These are phyloP conservation scores for Malacosoma neustria DNA, from an alignment of 2,888 invertebrate species.

Conservation along the genomic window DNA sequence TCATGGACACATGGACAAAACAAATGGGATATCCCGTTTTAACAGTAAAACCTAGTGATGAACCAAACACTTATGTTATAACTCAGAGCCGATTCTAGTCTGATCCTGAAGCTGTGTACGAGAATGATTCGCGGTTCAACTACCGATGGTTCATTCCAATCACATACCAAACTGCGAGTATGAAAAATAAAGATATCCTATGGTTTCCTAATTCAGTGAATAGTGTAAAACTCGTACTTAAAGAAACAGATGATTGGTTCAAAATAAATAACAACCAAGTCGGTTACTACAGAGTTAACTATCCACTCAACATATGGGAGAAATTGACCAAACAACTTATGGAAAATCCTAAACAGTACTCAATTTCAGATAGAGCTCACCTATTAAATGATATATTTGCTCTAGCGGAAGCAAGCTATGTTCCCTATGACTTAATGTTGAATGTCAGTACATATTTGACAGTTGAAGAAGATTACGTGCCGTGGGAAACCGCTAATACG, in stretches of 20 bases:
- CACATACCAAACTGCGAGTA: conserved; percentile 78
- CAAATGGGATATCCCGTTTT: conserved; percentile 93
- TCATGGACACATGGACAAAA: conserved; percentile 92
- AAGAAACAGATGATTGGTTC: conserved; percentile 73
- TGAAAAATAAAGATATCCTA: conserved; percentile 33
- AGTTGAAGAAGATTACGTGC: conserved; percentile 80
- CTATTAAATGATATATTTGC: conserved; percentile 89
- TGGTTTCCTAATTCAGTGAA: conserved; percentile 53
- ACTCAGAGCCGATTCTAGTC: conserved; percentile 85
- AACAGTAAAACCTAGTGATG: conserved; percentile 61
- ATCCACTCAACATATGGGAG: conserved; percentile 80
- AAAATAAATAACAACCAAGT: conserved; percentile 91
- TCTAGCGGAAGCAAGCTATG: conserved; percentile 80
- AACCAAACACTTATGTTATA: conserved; percentile 68
- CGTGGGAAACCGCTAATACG: conserved; percentile 82
- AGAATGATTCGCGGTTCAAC: conserved; percentile 71
- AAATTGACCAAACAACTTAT: conserved; percentile 38
- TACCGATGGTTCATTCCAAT: conserved; percentile 92
- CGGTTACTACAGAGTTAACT: conserved; percentile 93
- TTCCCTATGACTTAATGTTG: conserved; percentile 80
- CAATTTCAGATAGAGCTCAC: conserved; percentile 83
- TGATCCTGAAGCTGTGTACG: conserved; percentile 76
- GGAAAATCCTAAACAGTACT: conserved; percentile 48
- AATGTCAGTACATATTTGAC: conserved; percentile 80
- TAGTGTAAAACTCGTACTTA: conserved; percentile 63